phyloP scores from a whole-genome alignment of 2,113 vertebrate genomes.

The Myrmecophaga tridactyla region DNA sequence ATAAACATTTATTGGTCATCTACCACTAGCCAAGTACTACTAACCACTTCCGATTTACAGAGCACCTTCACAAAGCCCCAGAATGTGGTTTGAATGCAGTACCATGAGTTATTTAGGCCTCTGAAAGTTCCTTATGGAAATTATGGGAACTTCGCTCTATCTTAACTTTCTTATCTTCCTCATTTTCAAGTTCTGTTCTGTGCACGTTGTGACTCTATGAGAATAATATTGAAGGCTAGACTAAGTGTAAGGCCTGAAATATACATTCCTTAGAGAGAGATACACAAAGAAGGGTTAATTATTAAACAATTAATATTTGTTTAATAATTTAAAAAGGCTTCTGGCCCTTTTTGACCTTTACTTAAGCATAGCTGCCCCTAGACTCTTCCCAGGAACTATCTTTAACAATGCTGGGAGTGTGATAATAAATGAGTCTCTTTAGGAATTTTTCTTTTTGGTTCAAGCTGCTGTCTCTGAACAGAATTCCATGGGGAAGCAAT shows the following conservation, averaged over 20 bases:
- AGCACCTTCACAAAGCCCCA: not conserved
- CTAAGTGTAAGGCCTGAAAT: not conserved
- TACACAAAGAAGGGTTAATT: not conserved
- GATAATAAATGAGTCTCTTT: conserved; percentile 38
- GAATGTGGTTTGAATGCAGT: not conserved
- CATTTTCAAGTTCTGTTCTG: not conserved
- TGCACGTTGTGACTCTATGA: not conserved
- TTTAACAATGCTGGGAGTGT: not conserved
- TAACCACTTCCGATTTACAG: not conserved
- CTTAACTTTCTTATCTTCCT: not conserved
- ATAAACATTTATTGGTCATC: not conserved
- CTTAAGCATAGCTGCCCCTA: not conserved
- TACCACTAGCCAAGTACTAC: not conserved
- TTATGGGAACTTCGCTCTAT: not conserved
- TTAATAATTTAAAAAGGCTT: not conserved
- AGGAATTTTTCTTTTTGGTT: conserved; percentile 41
- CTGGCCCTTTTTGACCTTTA: not conserved
- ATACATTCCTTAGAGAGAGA: not conserved
- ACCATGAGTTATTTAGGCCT: not conserved
- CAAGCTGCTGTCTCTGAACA: conserved; percentile 34
- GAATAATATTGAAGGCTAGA: not conserved
- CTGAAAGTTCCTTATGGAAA: not conserved
- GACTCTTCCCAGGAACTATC: not conserved
- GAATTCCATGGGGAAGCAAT: conserved; percentile 26
- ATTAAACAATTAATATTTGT: not conserved